Evolutionary conservation across 1,140 invertebrate genomes (phyloP), one percentile per base, ranked within the genome.

Genomic region (Meloidogyne exigua): DNA sequence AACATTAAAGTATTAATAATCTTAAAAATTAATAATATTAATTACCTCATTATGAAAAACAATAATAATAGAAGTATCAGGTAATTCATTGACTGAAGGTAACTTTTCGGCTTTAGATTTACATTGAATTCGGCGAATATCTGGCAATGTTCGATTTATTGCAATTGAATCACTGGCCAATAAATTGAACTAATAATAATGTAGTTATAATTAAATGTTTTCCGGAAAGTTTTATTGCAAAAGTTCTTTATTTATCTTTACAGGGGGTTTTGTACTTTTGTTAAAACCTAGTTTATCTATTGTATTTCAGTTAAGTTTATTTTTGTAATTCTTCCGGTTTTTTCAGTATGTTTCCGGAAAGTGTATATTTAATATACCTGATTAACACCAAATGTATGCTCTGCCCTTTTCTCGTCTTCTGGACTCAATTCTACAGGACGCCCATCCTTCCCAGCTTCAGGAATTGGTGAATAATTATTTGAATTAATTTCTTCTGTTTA

Each of bases 91-190:
- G 3, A 65, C 12, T n/a, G 63, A 63, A 5, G 44, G 89, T 75
- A 83, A 88, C 21, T 80, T 83, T 10, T 73, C 66, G 5, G 49
- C 49, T 7, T 57, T n/a, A 57, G 42, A 18, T 9, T 77, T 78
- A 68, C 85, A 87, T 15, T 81, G 49, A 32, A 73, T 49, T 72
- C 81, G 92, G 85, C 97, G 89, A 72, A 98, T 93, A 90, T 99
- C 97, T 23, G 93, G 92, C 18, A 99, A 90, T 10, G 94, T 95
- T 84, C 97, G 90, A 90, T 99, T 99, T 44, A 99, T 88, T 44
- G 95, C 95, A 82, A 99, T 98, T 91, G 94, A 93, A 89, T 99
- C 95, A 88, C 94, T 97, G 66, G 95, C 96, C 87, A 98, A 89
- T 78, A 99, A 90, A 90, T 99, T 99, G 89, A 99, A 99, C 89